Percentiles rank a stretch among this genome's conserved stretches.
These are phyloP conservation scores for Sarcophaga peregrina DNA, from an alignment of 1,140 invertebrate species.

Conservation along the genomic window DNA sequence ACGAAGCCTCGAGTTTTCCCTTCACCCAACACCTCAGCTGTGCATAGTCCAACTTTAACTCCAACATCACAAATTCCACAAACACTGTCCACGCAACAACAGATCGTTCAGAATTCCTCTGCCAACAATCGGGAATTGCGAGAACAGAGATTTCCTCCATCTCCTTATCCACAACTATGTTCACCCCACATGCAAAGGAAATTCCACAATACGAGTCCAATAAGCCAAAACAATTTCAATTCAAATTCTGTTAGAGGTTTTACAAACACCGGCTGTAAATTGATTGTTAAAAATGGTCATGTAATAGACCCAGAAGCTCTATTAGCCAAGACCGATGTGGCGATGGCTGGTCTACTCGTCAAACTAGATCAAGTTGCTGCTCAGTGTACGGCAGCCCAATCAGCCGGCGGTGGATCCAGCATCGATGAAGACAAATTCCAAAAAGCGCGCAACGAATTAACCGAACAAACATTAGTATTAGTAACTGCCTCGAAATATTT, in stretches of 20 bases:
- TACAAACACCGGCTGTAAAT: conserved; percentile 41
- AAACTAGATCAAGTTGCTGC: conserved; percentile 76
- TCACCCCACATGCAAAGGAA: conserved; percentile 69
- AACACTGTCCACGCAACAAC: conserved; percentile 51
- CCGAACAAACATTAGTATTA: conserved; percentile 80
- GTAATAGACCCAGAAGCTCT: conserved; percentile 72
- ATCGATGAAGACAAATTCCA: conserved; percentile 80
- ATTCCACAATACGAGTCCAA: conserved; percentile 62
- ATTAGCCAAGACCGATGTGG: conserved; percentile 74
- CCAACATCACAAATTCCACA: conserved; percentile 19
- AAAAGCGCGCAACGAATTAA: conserved; percentile 80
- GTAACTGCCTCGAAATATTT: conserved; percentile 86
- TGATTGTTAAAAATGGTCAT: conserved; percentile 69
- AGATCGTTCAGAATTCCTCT: conserved; percentile 48
- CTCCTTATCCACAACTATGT: conserved; percentile 56
- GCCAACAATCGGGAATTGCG: conserved; percentile 34
- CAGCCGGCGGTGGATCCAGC: conserved; percentile 75
- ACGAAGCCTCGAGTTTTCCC: conserved; percentile 22
- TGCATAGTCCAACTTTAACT: conserved; percentile 30
- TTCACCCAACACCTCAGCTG: conserved; percentile 23
- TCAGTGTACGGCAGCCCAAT: conserved; percentile 75
- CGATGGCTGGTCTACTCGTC: conserved; percentile 73
- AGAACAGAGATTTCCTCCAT: conserved; percentile 27
- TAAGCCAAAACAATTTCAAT: conserved; percentile 46
- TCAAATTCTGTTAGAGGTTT: conserved; percentile 3